phyloP scores from a whole-genome alignment of 2,888 invertebrate species.

The Lepas anatifera region DNA sequence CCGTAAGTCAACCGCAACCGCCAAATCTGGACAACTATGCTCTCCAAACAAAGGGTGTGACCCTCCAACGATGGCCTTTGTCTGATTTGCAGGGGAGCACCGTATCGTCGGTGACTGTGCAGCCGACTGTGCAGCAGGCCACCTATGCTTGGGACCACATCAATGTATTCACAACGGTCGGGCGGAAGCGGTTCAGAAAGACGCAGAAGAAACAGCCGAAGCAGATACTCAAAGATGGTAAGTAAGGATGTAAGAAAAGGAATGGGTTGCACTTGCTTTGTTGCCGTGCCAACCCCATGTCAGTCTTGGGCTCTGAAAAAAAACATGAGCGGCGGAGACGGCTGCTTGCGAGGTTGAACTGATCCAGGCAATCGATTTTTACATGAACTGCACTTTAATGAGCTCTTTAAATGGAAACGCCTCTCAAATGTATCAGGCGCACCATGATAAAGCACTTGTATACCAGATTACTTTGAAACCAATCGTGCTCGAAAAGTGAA shows the following conservation, averaged over 20 bases:
- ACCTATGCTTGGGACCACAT: constrained; percentile 68
- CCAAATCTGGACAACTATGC: too few relatives aligned
- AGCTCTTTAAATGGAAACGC: too few relatives aligned
- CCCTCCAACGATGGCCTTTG: too few relatives aligned
- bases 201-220: constrained; percentile 40
- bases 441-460: too few relatives aligned
- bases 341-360: background rate
- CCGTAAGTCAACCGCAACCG: too few relatives aligned
- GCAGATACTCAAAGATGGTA: constrained; percentile 63
- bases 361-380: background rate
- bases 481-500: too few relatives aligned
- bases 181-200: constrained; percentile 27
- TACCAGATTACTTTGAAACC: too few relatives aligned
- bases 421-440: too few relatives aligned
- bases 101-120: background rate
- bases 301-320: background rate
- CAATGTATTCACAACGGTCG: constrained; percentile 48
- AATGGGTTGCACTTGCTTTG: background rate
- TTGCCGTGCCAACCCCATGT: background rate
- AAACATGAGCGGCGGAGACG: too few relatives aligned
- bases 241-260: constrained; percentile 23
- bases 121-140: constrained; percentile 31
- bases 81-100: too few relatives aligned
- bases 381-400: background rate
- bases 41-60: too few relatives aligned